Percentiles rank a stretch among this genome's conserved stretches.
Conservation (phyloP, 2,113 vertebrate genomes). For the Drymodes brunneopygia region DNA sequence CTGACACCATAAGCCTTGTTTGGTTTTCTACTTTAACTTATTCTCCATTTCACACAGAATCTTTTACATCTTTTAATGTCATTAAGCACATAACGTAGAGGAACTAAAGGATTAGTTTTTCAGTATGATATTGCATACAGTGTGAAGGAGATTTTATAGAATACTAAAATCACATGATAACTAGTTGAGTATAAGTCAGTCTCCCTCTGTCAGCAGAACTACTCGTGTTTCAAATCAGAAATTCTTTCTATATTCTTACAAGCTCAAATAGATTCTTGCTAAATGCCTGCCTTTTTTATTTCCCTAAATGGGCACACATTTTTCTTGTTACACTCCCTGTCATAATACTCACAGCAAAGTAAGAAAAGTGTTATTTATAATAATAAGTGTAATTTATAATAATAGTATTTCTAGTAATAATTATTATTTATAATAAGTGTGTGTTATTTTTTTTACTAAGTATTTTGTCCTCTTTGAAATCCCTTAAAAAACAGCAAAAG, state of each 20-base stretch:
- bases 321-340: not conserved
- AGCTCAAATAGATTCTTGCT: not conserved
- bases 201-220: not conserved
- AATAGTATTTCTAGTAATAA: too few relatives aligned
- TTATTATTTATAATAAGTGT: too few relatives aligned
- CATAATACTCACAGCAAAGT: not conserved
- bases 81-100: not conserved
- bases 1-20: not conserved
- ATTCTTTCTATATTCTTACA: slow-evolving; percentile 26
- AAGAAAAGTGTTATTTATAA: too few relatives aligned
- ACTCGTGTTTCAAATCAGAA: slow-evolving; percentile 9
- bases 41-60: not conserved
- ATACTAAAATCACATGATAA: not conserved
- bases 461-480: slow-evolving; percentile 39
- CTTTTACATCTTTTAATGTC: not conserved
- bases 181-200: not conserved
- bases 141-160: not conserved
- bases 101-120: not conserved
- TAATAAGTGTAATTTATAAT: too few relatives aligned
- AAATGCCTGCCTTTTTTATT: not conserved
- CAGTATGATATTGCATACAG: not conserved
- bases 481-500: not conserved
- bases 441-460: not conserved
- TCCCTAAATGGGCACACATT: slow-evolving; percentile 26
- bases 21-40: not conserved